Conservation (phyloP, 2,113 vertebrate species). For the Oncorhynchus clarkii region DNA sequence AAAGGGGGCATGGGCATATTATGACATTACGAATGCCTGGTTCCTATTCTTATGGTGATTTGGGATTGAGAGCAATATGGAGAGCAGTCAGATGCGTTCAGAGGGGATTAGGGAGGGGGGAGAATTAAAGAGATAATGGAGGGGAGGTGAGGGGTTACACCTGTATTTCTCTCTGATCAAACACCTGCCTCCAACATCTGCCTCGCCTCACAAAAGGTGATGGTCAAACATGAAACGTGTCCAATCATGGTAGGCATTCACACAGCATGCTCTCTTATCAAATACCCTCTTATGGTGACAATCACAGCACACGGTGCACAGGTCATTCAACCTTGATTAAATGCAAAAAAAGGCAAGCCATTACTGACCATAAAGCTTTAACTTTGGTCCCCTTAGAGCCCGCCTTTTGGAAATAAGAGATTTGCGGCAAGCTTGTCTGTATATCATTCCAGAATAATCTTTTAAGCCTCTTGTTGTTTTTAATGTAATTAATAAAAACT, state of each 20-base stretch:
- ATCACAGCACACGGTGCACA: not conserved
- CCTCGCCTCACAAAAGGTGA: conserved; percentile 38
- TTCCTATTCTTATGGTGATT: conserved; percentile 25
- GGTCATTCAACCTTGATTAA: conserved; percentile 52
- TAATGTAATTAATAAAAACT: conserved; percentile 70
- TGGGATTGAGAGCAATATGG: conserved; percentile 33
- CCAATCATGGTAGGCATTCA: conserved; percentile 12
- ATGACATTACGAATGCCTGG: conserved; percentile 29
- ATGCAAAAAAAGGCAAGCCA: conserved; percentile 36
- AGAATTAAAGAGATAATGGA: too few relatives aligned
- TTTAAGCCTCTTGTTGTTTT: conserved; percentile 72
- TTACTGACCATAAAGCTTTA: conserved; percentile 36
- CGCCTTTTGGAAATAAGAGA: conserved; percentile 55
- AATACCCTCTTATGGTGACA: conserved; percentile 25
- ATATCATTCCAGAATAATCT: conserved; percentile 67
- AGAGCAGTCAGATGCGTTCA: conserved; percentile 9
- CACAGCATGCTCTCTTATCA: conserved; percentile 14
- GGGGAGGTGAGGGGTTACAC: too few relatives aligned
- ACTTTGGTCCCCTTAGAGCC: conserved; percentile 34
- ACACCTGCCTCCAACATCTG: not conserved
- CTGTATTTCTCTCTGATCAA: not conserved
- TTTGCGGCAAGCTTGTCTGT: conserved; percentile 34
- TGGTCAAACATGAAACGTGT: conserved; percentile 4
- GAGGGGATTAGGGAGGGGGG: not conserved
- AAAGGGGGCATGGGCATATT: conserved; percentile 18